Percentiles rank a stretch among this genome's conserved stretches.
These are phyloP conservation scores for Lasioglossum vierecki DNA, from an alignment of 2,888 invertebrate species.

Conservation along the genomic window DNA sequence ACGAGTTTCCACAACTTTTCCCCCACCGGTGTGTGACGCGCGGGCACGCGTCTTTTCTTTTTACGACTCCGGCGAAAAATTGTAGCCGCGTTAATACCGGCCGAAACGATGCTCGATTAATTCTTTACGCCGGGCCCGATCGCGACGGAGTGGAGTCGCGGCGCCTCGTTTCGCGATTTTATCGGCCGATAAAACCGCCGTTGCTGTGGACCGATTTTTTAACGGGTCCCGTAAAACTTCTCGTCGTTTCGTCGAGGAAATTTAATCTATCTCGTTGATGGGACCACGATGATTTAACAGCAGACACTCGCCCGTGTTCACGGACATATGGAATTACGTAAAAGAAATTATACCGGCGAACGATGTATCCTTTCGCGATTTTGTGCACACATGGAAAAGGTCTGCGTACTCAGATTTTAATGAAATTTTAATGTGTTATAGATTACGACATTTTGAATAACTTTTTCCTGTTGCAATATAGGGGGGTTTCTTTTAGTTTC, in stretches of 20 bases:
- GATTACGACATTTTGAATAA: too few species aligned
- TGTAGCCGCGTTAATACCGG: neutral
- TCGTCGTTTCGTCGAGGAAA: neutral
- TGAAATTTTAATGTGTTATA: too few species aligned
- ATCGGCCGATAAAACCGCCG: constrained; percentile 5
- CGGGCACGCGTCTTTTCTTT: constrained; percentile 2
- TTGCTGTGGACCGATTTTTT: neutral
- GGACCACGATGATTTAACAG: neutral
- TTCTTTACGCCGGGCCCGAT: neutral
- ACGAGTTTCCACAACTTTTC: constrained; percentile 20
- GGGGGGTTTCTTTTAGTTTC: too few species aligned
- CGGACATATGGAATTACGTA: neutral
- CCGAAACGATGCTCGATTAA: constrained; percentile 22
- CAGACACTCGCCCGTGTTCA: neutral
- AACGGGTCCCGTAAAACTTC: neutral
- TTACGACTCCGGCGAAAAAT: neutral
- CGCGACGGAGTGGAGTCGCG: neutral
- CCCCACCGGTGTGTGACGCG: neutral
- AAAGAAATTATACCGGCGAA: neutral
- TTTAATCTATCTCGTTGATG: neutral
- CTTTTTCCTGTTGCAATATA: too few species aligned
- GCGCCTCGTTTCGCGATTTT: constrained; percentile 7
- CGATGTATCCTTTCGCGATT: neutral
- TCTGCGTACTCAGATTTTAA: too few species aligned
- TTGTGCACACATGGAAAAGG: neutral